These are phyloP conservation scores for Tipula helvola DNA, from an alignment of 2,888 invertebrate genomes.

Conservation along the genomic window DNA sequence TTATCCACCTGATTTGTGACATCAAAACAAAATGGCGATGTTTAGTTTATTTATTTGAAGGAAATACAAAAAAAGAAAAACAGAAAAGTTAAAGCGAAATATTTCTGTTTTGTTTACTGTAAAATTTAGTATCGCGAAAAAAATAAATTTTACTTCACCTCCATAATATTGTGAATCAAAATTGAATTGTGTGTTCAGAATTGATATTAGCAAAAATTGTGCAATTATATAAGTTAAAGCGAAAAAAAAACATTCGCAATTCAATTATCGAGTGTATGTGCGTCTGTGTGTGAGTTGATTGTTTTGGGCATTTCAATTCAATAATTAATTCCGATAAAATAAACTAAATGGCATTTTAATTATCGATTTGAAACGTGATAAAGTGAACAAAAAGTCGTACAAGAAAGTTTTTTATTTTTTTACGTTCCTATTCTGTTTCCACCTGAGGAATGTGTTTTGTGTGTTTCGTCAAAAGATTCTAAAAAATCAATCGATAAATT, in stretches of 20 bases:
- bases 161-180: not conserved
- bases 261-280: not conserved
- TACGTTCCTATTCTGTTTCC: not conserved
- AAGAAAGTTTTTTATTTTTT: not conserved
- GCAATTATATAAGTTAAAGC: not conserved
- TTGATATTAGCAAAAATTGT: not conserved
- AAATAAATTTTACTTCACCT: not conserved
- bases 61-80: not conserved
- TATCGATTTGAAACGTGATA: not conserved
- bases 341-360: not conserved
- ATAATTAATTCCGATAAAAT: not conserved
- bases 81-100: not conserved
- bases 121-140: not conserved
- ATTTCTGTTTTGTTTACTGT: not conserved
- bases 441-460: constrained; percentile 4
- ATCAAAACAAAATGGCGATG: constrained; percentile 10
- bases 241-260: not conserved
- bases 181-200: not conserved
- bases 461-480: not conserved
- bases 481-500: not conserved
- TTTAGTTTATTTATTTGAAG: constrained; percentile 7
- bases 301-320: not conserved
- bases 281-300: not conserved
- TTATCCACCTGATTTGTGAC: not conserved
- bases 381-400: not conserved